A percentile compares a stretch with the other conserved stretches of the same genome.
These are phyloP conservation scores for Syrphus vitripennis DNA, from an alignment of 2,888 invertebrate species.

Conservation along the genomic window DNA sequence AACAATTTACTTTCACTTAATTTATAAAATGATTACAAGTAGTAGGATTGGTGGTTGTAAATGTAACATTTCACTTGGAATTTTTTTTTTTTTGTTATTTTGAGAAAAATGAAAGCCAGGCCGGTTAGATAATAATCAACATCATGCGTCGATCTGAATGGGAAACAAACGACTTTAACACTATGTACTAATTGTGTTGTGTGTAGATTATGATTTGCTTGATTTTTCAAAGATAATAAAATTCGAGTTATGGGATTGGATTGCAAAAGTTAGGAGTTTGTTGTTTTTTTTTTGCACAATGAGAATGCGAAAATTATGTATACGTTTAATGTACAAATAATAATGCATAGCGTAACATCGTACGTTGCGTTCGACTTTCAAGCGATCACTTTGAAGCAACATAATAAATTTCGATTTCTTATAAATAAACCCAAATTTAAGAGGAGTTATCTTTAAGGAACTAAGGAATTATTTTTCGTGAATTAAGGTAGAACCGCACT, in stretches of 20 bases:
- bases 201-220: constrained; percentile 4
- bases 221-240: constrained; percentile 8
- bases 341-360: background rate
- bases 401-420: too few relatives aligned
- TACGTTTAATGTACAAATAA: background rate
- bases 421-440: too few relatives aligned
- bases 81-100: background rate
- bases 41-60: constrained; percentile 18
- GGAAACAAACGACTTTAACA: constrained; percentile 56
- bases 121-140: constrained; percentile 60
- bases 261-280: background rate
- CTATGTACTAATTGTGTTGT: constrained; percentile 30
- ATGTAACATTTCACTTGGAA: constrained; percentile 65
- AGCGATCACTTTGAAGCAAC: too few relatives aligned
- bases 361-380: background rate
- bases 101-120: constrained; percentile 40
- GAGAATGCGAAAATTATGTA: background rate
- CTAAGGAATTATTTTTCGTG: too few relatives aligned
- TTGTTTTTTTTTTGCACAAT: background rate
- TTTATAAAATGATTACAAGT: constrained; percentile 42
- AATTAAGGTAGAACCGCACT: too few relatives aligned
- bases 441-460: too few relatives aligned
- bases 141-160: constrained; percentile 30
- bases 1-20: constrained; percentile 68
- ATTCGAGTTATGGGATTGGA: constrained; percentile 20